Base-by-base conservation (phyloP, 2,113 vertebrate species). In the Gallinago paraguaiae region DNA sequence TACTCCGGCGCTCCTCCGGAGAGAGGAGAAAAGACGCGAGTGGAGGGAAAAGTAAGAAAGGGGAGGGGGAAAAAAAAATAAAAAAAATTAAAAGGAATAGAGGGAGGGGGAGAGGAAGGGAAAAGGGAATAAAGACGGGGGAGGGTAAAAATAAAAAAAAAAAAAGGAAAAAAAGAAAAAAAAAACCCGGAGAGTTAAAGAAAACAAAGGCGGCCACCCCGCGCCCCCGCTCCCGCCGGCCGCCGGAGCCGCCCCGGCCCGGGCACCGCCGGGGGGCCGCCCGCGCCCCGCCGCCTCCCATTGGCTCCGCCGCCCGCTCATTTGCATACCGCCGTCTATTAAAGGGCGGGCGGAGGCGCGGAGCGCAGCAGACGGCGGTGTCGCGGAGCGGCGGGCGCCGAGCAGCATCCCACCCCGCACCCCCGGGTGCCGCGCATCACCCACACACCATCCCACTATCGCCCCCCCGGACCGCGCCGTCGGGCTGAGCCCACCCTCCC, bases 281-380 rank as follows among this genome's bases (percentile, higher is more conserved):
- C 82, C 69, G 90, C 43, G 6, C 60, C 35, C 61, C 37, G 19
- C 67, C 16, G 92, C 68, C 56, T 96, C 81, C 96, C 95, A 98
- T 98, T 98, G 98, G 98, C 97, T 97, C 91, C 72, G 20, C 23
- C 86, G 91, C 92, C 95, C 95, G 76, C 94, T 95, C 97, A 98
- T 99, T 99, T 99, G 98, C 98, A 99, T 99, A 98, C 91, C 97
- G 93, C 98, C 98, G 96, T 93, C 98, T 99, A 99, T 98, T 98
- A 99, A 99, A 98, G 96, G 93, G 96, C n/a, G 95, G 39, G 96
- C 97, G 93, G 96, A 82, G 81, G 92, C 50, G 69, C 87, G 70
- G 83, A 28, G 81, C 25, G 60, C 88, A 56, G 95, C 82, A 88
- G 79, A 50, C 54, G 10, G 70, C 4, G 19, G 53, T 24, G 92